Conservation (phyloP, 2,113 vertebrate genomes). For the Hiodon alosoides region DNA sequence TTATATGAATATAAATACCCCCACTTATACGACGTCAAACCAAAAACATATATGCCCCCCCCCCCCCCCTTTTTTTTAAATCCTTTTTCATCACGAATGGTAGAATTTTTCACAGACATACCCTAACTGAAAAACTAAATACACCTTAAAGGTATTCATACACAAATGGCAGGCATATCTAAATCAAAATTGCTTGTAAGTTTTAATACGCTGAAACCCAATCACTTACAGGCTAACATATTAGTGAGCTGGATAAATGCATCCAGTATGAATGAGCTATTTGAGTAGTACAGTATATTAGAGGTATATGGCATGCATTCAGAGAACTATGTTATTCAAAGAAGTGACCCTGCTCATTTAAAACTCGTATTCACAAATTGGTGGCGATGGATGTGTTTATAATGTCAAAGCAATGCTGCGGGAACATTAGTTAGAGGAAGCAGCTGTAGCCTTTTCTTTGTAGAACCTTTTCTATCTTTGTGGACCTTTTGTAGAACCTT, state of each 20-base stretch:
- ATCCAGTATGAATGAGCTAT: background rate
- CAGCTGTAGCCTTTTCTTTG: too few species aligned
- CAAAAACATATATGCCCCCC: background rate
- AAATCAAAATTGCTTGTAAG: background rate
- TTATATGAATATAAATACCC: too few species aligned
- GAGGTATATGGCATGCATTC: background rate
- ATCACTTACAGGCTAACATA: conserved; percentile 4
- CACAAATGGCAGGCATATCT: background rate
- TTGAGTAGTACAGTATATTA: conserved; percentile 1
- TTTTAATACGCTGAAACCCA: conserved; percentile 12
- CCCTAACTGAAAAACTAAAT: background rate
- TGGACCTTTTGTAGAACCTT: too few species aligned
- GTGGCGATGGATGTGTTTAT: background rate
- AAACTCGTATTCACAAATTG: background rate
- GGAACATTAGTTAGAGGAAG: too few species aligned
- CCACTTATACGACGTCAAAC: too few species aligned
- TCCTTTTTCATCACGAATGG: background rate
- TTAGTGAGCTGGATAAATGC: too few species aligned
- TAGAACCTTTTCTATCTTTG: too few species aligned
- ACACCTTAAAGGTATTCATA: background rate
- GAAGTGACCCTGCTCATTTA: background rate
- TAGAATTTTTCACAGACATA: background rate
- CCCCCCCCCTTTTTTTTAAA: background rate
- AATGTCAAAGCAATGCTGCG: too few species aligned
- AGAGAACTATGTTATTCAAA: background rate